Evolutionary conservation across 2,113 vertebrate species (phyloP), one percentile per base, ranked within the genome.

Genomic region (Benthochromis sp.): DNA sequence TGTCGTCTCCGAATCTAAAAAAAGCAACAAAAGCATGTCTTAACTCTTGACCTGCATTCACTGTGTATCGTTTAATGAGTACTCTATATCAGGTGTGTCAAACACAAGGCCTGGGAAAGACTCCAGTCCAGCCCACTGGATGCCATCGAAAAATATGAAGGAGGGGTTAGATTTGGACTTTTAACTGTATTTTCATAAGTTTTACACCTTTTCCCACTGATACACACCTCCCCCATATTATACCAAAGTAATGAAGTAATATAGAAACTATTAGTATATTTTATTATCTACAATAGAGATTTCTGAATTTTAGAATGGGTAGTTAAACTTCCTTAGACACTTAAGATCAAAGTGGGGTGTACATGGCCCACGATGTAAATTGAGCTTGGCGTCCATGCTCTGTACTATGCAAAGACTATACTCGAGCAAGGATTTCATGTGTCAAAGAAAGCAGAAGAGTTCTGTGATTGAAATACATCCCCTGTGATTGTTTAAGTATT

Each of bases 1-100:
- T 99, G 91, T 99, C 98, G 59, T 99, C 98, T 92, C 98, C 97
- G 81, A 99, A 98, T 54, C 98, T 98, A 76, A 40, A 40, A 76
- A 19, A 31, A 5, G 4, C 24, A 76, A 76, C 43, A 76, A 76
- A 76, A 76, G 24, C 9, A 31, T 27, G 14, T 73, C 21, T 45
- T 45, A 73, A 29, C 40, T 29, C 40, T 45, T 45, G 40, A 73
- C 21, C 40, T 45, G 0, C 14, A 17, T 27, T 73, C 40, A 1
- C 69, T 27, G 34, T 38, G 19, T 21, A 38, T 66, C 19, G 1
- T 38, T 66, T 38, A 66, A n/a, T 38, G 19, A 66, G 19, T 38
- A 66, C 19, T 66, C 61, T 13, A 38, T 38, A 66, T 66, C 7
- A 66, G 19, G 19, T 12, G 19, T 38, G 34, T 66, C 34, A 66